Base-by-base conservation (phyloP, 2,888 invertebrate genomes). In the Dynastes hyllus region DNA sequence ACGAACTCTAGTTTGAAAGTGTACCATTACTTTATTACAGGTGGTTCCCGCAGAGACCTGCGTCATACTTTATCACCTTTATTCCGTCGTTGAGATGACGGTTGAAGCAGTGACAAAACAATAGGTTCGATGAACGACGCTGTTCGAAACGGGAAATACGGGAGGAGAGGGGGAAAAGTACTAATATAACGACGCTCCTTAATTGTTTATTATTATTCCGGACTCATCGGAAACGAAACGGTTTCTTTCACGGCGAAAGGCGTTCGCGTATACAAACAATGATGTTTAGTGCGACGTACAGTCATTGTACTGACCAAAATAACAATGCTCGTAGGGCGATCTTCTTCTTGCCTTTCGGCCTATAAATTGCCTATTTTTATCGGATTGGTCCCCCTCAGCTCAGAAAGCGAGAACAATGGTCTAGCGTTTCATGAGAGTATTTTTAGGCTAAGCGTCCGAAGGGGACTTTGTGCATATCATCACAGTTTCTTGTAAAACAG, bases 41-140 rank as follows among this genome's bases (percentile, higher is more conserved):
- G 45, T 45, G 45, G 45, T 45, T 45, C 8, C 9, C 1, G 45
- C 45, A 2, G 45, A 45, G 9, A 45, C 45, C 11, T 2, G 45
- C 45, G 11, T 45, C 45, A 45, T 45, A 45, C 45, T 45, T 45
- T 45, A 45, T 45, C 45, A 45, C 22, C 22, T 58, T 22, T 22
- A 22, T 58, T 5, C 53, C 55, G 27, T 58, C 55, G 55, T 53
- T 5, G 53, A 40, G 22, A 45, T 22, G 40, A 40, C 45, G 22
- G 51, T 6, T 63, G 63, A 63, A 45, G 11, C 45, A 8, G 45
- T 63, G 63, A 63, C 69, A 51, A 69, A 51, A 75, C 73, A 75
- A 75, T 75, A 75, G 73, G 73, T 75, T 75, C 73, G 73, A 63
- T 75, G 73, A 75, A 75, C 73, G 73, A 75, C n/a, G 61, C n/a